A percentile compares a stretch with the other conserved stretches of the same genome.
These are phyloP conservation scores for Trachymyrmex cornetzi DNA, from an alignment of 1,140 invertebrate species.

Conservation along the genomic window DNA sequence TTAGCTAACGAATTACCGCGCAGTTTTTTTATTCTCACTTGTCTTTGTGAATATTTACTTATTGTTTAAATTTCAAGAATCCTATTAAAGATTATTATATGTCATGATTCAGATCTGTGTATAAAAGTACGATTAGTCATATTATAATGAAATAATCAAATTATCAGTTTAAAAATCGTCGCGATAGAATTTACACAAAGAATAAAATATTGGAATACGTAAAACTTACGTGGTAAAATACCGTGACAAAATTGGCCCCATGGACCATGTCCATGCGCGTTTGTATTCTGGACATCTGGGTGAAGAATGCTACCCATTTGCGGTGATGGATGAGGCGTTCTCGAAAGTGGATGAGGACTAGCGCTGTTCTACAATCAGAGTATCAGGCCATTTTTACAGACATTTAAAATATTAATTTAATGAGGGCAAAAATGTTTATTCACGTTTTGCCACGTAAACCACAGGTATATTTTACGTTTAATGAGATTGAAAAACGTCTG, in stretches of 20 bases:
- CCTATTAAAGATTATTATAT: neutral
- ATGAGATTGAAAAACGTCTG: neutral
- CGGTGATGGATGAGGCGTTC: constrained; percentile 67
- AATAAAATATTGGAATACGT: neutral
- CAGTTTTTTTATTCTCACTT: too few species aligned
- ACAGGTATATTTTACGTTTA: neutral
- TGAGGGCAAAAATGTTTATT: neutral
- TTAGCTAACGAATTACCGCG: too few species aligned
- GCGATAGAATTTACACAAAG: neutral
- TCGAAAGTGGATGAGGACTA: constrained; percentile 80
- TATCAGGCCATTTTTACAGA: constrained; percentile 11
- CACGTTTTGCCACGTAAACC: neutral
- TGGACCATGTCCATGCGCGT: constrained; percentile 78
- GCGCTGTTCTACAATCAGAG: constrained; percentile 79
- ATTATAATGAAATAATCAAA: neutral
- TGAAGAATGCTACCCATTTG: constrained; percentile 80
- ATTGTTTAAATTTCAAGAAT: too few species aligned
- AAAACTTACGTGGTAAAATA: constrained; percentile 82
- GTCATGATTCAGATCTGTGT: neutral
- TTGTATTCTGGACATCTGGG: constrained; percentile 79
- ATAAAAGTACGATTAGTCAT: neutral
- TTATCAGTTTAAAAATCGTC: neutral
- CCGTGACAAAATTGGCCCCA: constrained; percentile 85
- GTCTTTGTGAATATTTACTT: too few species aligned
- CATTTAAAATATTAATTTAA: neutral